phyloP scores from a whole-genome alignment of 2,797 vertebrate species.

The Gadopsis marmoratus region DNA sequence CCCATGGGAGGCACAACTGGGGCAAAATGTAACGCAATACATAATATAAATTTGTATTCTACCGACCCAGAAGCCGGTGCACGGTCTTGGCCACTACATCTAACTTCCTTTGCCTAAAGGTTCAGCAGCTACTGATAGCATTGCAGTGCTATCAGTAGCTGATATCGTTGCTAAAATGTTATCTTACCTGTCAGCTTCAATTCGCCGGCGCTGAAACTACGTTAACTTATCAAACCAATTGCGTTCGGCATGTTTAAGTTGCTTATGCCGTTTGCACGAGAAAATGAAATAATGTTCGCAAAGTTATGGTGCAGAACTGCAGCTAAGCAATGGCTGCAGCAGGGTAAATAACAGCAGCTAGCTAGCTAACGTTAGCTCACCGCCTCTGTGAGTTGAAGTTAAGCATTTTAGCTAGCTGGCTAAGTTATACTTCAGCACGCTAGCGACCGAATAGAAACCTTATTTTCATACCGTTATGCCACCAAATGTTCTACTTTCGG shows the following conservation, averaged over 20 bases:
- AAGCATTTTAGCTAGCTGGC: background rate
- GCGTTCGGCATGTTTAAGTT: background rate
- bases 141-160: background rate
- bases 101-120: background rate
- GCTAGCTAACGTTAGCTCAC: slow-evolving; percentile 49
- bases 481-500: background rate
- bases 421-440: background rate
- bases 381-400: background rate
- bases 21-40: background rate
- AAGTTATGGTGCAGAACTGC: background rate
- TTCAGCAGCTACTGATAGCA: too few relatives aligned
- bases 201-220: background rate
- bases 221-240: background rate
- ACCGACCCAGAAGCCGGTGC: background rate
- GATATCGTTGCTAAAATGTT: slow-evolving; percentile 2
- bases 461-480: slow-evolving; percentile 40
- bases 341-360: background rate
- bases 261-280: background rate
- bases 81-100: background rate
- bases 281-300: background rate
- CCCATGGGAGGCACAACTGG: background rate
- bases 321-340: background rate
- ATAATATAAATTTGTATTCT: background rate
- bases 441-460: accelerated
- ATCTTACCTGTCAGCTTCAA: background rate